Evolutionary conservation across 2,113 vertebrate species (phyloP), one percentile per base, ranked within the genome.

Genomic region (Fregetta grallaria): DNA sequence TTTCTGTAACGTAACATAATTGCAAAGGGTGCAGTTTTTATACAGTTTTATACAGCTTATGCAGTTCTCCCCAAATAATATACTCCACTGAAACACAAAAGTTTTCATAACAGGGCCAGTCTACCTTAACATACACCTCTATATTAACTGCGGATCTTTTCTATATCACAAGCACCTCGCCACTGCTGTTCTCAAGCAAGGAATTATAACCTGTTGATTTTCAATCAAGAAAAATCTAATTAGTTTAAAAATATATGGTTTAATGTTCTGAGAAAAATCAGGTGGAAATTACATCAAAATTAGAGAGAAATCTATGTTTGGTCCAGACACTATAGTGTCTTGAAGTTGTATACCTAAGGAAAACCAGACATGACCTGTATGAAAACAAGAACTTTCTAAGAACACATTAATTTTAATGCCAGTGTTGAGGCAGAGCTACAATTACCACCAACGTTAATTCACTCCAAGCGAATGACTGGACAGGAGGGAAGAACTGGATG

Each of bases 311-410:
- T 56, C 13, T 25, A 10, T 63, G n/a, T 30, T 36, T 79, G 29
- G 36, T 65, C 47, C 40, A 72, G 47, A 82, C 13, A 22, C 32
- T 50, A 62, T n/a, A n/a, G n/a, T n/a, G 29, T n/a, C 67, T 74
- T 58, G 55, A 88, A 79, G 47, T 21, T 74, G 59, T 30, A 72
- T 19, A 83, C 12, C 13, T 55, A 62, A 52, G 50, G 45, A 74
- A 94, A 92, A 80, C 7, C 16, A 96, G 30, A 66, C 0, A 0
- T 8, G 44, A 87, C 19, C 44, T 90, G 23, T 63, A 89, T 34
- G 20, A 91, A 95, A 91, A 88, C 25, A 78, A 70, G 47, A 55
- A 77, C 56, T 77, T 93, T 83, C 73, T 85, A 93, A 86, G 77
- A 96, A 88, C 17, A 44, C 19, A 29, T 90, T 63, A 47, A 84